Conservation (phyloP, 2,888 invertebrate genomes). For the Netelia melanura region DNA sequence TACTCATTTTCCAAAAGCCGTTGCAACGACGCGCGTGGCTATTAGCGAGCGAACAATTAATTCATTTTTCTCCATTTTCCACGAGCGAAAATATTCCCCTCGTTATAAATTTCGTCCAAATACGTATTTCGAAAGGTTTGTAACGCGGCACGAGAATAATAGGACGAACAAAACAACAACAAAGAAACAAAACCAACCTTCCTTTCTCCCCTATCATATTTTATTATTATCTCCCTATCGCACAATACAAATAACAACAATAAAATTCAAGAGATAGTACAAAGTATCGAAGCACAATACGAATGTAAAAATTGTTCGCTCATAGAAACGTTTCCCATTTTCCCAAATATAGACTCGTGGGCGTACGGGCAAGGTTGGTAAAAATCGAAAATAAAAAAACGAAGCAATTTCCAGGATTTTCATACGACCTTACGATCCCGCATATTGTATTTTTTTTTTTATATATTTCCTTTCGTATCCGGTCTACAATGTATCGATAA, state of each 20-base stretch:
- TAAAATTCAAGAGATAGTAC: not conserved
- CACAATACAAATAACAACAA: not conserved
- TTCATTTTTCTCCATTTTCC: too few relatives aligned
- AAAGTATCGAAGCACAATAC: not conserved
- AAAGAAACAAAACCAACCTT: too few relatives aligned
- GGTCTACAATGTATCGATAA: not conserved
- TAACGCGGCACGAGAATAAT: too few relatives aligned
- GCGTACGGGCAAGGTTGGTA: not conserved
- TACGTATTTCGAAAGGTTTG: too few relatives aligned
- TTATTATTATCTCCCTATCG: too few relatives aligned
- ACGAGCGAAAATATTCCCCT: too few relatives aligned
- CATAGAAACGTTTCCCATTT: not conserved
- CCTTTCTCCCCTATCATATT: too few relatives aligned
- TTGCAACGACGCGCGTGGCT: not conserved
- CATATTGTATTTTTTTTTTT: not conserved
- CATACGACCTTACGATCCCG: not conserved
- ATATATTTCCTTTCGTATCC: not conserved
- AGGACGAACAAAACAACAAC: too few relatives aligned
- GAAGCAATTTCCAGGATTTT: not conserved
- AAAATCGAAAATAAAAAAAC: not conserved
- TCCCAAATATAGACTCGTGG: not conserved
- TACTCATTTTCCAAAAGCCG: slow-evolving; percentile 16
- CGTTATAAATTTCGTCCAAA: too few relatives aligned
- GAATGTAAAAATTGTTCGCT: not conserved
- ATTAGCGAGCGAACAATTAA: too few relatives aligned